These are phyloP conservation scores for Smittia sp. DNA, from an alignment of 2,888 invertebrate genomes.

Conservation along the genomic window DNA sequence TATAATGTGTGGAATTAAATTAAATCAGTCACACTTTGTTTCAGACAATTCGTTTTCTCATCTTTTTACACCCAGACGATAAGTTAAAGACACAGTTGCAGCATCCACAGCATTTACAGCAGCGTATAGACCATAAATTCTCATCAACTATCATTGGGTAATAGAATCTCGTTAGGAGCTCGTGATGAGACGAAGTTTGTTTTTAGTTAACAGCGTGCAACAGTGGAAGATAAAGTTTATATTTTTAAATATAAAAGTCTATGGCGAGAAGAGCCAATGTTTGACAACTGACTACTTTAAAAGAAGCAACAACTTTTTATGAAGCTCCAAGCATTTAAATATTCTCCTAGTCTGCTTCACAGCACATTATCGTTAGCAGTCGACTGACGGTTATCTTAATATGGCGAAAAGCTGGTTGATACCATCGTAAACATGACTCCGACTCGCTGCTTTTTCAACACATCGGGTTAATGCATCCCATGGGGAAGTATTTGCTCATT, in stretches of 20 bases:
- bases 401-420: background rate
- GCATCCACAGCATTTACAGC: background rate
- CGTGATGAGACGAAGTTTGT: constrained; percentile 10
- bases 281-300: constrained; percentile 4
- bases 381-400: background rate
- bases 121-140: constrained; percentile 33
- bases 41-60: constrained; percentile 12
- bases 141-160: constrained; percentile 34
- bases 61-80: background rate
- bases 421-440: background rate
- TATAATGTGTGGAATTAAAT: constrained; percentile 27
- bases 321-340: background rate
- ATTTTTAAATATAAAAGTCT: background rate
- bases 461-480: constrained; percentile 36
- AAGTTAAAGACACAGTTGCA: too few species aligned
- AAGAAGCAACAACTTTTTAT: background rate
- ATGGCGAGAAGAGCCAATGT: background rate
- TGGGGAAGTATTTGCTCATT: constrained; percentile 35
- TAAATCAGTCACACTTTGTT: constrained; percentile 41
- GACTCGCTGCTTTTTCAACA: constrained; percentile 6
- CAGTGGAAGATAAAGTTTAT: background rate
- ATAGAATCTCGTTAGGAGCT: constrained; percentile 15
- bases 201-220: background rate
- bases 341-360: background rate
- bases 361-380: constrained; percentile 6